Evolutionary conservation across 2,113 vertebrate species (phyloP), one percentile per base, ranked within the genome.

Genomic region (Heterochromis multidens): DNA sequence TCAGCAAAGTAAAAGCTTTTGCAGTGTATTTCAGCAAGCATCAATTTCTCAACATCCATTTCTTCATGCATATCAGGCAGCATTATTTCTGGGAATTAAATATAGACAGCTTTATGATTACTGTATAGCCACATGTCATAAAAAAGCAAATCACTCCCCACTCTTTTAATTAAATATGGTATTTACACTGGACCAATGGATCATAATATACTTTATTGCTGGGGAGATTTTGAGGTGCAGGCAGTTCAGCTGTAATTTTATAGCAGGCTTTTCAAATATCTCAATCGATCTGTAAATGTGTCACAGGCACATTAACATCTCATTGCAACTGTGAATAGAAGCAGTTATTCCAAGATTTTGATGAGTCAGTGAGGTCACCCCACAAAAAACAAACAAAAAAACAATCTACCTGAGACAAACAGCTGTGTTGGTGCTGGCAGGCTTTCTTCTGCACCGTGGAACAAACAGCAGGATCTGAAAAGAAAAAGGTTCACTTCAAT

Each of bases 371-470:
- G 77, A 52, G 43, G 43, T 19, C 67, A 31, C 58, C 25, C 27
- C 27, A 54, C 25, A 83, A 82, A 89, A 52, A 29, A n/a, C n/a
- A n/a, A n/a, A n/a, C n/a, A n/a, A n/a, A 83, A 81, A 89, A 49
- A 29, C 60, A 49, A 74, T 31, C 85, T 87, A 88, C 84, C 88
- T 89, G 89, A 92, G 67, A 83, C 90, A 91, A 81, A 86, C 40
- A 43, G 40, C 40, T 91, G 84, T 63, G 84, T 60, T 2, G 14
- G 74, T 21, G 46, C 40, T 43, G 40, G 40, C 40, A 43, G 40
- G 11, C 40, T 43, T 43, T 3, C 40, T 13, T 43, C 40, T 43
- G 40, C 40, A 43, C 40, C 5, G 11, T 13, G 40, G 12, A 43
- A 43, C 40, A 43, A 43, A 43, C 10, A 43, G 40, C 40, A 43